A percentile compares a stretch with the other conserved stretches of the same genome.
These are phyloP conservation scores for Orcinus orca DNA, from an alignment of 2,113 vertebrate species.

Conservation along the genomic window DNA sequence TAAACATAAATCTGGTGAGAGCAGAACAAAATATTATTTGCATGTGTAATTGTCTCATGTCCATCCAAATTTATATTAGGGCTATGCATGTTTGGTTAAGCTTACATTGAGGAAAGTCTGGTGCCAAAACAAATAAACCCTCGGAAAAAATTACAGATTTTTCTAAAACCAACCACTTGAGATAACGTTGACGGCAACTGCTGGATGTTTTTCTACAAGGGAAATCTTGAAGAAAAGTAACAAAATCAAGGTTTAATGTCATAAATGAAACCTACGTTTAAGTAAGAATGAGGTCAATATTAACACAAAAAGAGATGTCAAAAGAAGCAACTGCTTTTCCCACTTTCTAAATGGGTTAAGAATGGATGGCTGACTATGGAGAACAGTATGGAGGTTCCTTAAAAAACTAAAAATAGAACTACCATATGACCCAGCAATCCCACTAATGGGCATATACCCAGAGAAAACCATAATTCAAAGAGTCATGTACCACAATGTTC, in stretches of 20 bases:
- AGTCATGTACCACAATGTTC: too few species aligned
- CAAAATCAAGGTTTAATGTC: background rate
- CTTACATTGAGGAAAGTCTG: background rate
- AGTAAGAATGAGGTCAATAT: background rate
- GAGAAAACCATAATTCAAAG: too few species aligned
- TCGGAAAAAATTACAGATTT: background rate
- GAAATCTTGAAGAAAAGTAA: constrained; percentile 16
- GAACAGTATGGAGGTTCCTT: too few species aligned
- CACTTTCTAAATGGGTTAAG: background rate
- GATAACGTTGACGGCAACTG: background rate
- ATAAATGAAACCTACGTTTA: background rate
- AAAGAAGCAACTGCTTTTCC: background rate
- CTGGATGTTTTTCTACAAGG: background rate
- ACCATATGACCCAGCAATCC: too few species aligned
- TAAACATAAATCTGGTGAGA: background rate
- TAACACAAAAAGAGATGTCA: background rate
- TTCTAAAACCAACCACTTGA: background rate
- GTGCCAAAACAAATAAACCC: constrained; percentile 31
- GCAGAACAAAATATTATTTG: constrained; percentile 30
- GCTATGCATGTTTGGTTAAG: background rate
- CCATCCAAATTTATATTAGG: constrained; percentile 8
- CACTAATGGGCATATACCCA: too few species aligned
- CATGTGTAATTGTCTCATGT: background rate
- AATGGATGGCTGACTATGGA: background rate
- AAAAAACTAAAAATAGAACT: too few species aligned